Evolutionary conservation across 2,113 vertebrate genomes (phyloP).

Genomic region (Daubentonia madagascariensis): DNA sequence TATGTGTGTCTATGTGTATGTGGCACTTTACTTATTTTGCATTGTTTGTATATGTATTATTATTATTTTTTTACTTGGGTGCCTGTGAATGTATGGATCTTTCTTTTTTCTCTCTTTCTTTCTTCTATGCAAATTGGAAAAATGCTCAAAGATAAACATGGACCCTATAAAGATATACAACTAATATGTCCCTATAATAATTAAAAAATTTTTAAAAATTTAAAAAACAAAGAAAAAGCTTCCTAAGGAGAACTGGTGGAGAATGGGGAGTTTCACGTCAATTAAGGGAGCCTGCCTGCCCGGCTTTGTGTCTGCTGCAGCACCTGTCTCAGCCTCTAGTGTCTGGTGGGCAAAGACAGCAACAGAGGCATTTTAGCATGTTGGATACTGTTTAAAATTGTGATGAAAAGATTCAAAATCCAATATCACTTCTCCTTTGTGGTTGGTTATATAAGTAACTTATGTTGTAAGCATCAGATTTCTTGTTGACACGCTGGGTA

Average conservation of each 20-base stretch:
- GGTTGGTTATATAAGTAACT: background rate
- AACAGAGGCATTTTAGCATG: background rate
- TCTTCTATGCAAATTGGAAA: background rate
- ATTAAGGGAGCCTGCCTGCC: background rate
- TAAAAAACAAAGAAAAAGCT: background rate
- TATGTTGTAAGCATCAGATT: background rate
- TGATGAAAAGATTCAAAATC: background rate
- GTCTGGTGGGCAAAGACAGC: no score
- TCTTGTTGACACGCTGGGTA: background rate
- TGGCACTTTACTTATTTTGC: background rate
- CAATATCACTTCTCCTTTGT: background rate
- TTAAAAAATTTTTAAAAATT: no score
- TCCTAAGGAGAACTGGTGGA: background rate
- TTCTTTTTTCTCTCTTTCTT: background rate
- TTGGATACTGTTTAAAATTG: background rate
- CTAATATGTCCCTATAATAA: no score
- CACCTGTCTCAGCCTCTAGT: fast-evolving
- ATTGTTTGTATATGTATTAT: background rate
- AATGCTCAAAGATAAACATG: background rate
- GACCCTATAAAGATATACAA: no score
- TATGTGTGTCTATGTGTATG: background rate
- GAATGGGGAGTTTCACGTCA: background rate
- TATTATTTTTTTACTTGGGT: background rate
- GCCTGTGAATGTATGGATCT: background rate
- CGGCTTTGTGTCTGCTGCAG: no score